Percentiles rank a stretch among this genome's conserved stretches.
Evolutionary conservation across 35 echinoderm and acorn worm species (phyloP).

Genomic region (Anneissia japonica): DNA sequence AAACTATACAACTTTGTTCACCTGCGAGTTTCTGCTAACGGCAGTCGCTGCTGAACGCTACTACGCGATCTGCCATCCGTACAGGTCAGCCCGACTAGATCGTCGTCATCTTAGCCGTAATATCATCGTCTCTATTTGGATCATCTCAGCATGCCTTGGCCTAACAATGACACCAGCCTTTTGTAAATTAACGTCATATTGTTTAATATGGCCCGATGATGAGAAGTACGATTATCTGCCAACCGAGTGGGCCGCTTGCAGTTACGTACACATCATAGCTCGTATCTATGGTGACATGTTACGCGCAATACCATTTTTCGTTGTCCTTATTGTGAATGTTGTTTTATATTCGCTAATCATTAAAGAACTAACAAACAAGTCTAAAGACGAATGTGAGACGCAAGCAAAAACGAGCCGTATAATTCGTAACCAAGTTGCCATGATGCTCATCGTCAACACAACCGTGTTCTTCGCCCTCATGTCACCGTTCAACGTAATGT

Average conservation of each 20-base stretch:
- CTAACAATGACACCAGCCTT: not conserved
- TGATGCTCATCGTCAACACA: not conserved
- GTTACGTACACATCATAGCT: not conserved
- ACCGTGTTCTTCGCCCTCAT: not conserved
- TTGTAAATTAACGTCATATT: not conserved
- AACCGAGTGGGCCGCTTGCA: not conserved
- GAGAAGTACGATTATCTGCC: not conserved
- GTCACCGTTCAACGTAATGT: not conserved
- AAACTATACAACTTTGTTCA: not conserved
- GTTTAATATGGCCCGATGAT: not conserved
- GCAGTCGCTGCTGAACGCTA: not conserved
- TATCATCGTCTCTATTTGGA: not conserved
- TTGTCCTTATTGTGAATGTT: not conserved
- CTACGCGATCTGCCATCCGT: not conserved
- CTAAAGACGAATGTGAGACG: not conserved
- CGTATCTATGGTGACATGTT: not conserved
- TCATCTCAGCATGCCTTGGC: not conserved
- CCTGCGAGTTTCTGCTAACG: not conserved
- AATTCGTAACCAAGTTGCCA: conserved; percentile 6
- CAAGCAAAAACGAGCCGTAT: not conserved
- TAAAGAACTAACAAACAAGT: not conserved
- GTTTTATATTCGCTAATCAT: not conserved
- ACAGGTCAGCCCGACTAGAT: not conserved
- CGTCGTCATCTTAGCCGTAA: not conserved
- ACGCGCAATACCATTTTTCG: not conserved